phyloP scores from a whole-genome alignment of 2,888 invertebrate genomes.

The Phengaris arion region DNA sequence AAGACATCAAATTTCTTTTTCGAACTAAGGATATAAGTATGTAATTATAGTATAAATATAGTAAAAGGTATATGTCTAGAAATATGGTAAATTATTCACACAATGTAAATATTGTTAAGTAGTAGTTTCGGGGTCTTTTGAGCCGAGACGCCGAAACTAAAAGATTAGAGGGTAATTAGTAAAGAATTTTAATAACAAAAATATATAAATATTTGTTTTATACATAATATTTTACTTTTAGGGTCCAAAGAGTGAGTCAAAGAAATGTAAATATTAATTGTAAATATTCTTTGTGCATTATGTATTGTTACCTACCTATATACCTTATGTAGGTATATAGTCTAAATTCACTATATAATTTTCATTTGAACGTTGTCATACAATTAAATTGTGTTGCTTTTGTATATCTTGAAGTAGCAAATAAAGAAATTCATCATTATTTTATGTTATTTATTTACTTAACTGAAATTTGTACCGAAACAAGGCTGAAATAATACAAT shows the following conservation, averaged over 20 bases:
- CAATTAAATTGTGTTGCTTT: neutral
- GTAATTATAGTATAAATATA: neutral
- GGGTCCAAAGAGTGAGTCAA: constrained; percentile 36
- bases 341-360: neutral
- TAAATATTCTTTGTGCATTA: constrained; percentile 20
- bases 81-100: neutral
- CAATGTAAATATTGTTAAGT: constrained; percentile 14
- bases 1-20: neutral
- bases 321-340: neutral
- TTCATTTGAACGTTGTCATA: neutral
- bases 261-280: constrained; percentile 22
- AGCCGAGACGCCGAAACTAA: constrained; percentile 68
- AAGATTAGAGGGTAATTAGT: constrained; percentile 25
- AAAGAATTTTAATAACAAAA: neutral
- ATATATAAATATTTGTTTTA: neutral
- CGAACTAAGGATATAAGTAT: neutral
- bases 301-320: too few species aligned
- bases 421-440: neutral
- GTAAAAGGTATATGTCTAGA: neutral
- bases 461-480: neutral
- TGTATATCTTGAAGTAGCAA: neutral
- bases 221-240: constrained; percentile 30
- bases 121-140: constrained; percentile 66
- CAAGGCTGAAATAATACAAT: neutral
- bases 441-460: neutral